A percentile compares a stretch with the other conserved stretches of the same genome.
Evolutionary conservation across 1,140 invertebrate species (phyloP).

Genomic region (Magallana angulata): DNA sequence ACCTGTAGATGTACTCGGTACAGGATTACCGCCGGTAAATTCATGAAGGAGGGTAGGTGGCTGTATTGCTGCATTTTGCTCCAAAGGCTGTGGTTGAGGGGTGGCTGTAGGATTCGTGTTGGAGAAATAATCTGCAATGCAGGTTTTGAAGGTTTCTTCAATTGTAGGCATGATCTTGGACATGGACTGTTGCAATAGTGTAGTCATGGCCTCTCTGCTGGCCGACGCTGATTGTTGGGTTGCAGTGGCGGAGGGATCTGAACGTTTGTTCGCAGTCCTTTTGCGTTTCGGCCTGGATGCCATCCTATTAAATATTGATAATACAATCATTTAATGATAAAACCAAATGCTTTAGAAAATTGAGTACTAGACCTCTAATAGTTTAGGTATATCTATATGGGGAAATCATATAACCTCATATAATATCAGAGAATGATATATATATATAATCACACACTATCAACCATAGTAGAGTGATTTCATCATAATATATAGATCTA

Average conservation of each 20-base stretch:
- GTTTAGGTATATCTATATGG: no score
- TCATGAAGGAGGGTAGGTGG: background rate
- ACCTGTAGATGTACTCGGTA: background rate
- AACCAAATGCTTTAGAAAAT: no score
- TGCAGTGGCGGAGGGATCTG: no score
- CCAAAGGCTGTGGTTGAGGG: background rate
- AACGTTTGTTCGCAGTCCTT: background rate
- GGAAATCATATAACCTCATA: no score
- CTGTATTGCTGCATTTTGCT: background rate
- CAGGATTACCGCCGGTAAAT: background rate
- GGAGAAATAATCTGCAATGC: background rate
- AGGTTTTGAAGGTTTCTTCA: background rate
- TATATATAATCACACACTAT: no score
- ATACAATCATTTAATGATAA: no score
- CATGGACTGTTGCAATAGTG: background rate
- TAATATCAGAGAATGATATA: no score
- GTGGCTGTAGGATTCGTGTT: background rate
- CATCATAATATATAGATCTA: no score
- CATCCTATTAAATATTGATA: background rate
- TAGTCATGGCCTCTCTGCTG: background rate
- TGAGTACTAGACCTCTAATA: no score
- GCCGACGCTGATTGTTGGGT: background rate
- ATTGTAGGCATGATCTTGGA: background rate
- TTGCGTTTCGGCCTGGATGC: background rate
- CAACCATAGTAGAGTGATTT: no score